Evolutionary conservation across 2,888 invertebrate genomes (phyloP).

Genomic region (Aleiodes leptofemur): DNA sequence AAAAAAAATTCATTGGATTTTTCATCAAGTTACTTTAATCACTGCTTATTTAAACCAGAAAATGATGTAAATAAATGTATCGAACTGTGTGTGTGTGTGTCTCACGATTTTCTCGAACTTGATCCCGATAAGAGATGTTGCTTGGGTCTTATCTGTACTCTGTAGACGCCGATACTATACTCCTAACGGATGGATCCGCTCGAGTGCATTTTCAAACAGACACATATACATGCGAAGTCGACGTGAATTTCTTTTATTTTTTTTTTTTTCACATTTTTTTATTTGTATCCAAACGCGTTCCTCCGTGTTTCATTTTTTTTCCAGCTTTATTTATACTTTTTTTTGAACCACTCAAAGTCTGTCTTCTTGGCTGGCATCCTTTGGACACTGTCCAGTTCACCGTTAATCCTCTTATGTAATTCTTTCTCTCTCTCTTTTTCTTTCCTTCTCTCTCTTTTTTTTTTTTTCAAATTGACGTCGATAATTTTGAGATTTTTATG

Average conservation of each 20-base stretch:
- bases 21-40: not conserved
- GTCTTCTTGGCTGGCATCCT: slow-evolving; percentile 27
- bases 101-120: slow-evolving; percentile 44
- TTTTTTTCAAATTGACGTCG: not conserved
- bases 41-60: slow-evolving; percentile 4
- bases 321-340: slow-evolving; percentile 13
- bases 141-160: slow-evolving; percentile 43
- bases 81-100: slow-evolving; percentile 17
- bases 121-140: slow-evolving; percentile 43
- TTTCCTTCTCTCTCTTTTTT: not conserved
- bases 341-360: slow-evolving; percentile 17
- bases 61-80: slow-evolving; percentile 19
- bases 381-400: slow-evolving; percentile 57
- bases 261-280: slow-evolving; percentile 19
- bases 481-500: not conserved
- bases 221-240: slow-evolving; percentile 12
- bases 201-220: slow-evolving; percentile 53
- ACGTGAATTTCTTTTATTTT: slow-evolving; percentile 32
- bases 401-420: slow-evolving; percentile 65
- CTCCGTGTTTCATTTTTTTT: slow-evolving; percentile 21
- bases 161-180: slow-evolving; percentile 44
- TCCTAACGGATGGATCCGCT: slow-evolving; percentile 57
- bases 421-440: not conserved
- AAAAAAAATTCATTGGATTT: not conserved
- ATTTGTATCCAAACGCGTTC: slow-evolving; percentile 43